These are phyloP conservation scores for Phania funesta DNA, from an alignment of 2,888 invertebrate genomes.

Conservation along the genomic window DNA sequence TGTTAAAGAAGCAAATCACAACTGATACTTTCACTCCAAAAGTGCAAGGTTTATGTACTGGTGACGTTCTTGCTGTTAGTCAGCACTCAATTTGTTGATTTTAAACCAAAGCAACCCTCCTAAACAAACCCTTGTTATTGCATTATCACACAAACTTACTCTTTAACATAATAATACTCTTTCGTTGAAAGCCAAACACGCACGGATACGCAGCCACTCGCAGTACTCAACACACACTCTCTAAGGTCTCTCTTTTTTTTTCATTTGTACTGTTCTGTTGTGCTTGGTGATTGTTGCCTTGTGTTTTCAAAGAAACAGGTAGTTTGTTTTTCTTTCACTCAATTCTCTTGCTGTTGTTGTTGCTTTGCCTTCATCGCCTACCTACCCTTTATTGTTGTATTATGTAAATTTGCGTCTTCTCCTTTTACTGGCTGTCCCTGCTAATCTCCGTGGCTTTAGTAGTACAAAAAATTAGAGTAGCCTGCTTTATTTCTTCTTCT, in stretches of 20 bases:
- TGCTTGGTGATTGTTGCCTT: background rate
- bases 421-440: background rate
- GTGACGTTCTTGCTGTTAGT: conserved; percentile 34
- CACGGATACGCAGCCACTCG: background rate
- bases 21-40: conserved; percentile 79
- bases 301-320: conserved; percentile 54
- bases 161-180: conserved; percentile 55
- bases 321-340: conserved; percentile 37
- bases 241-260: background rate
- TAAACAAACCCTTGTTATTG: conserved; percentile 55
- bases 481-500: conserved; percentile 38
- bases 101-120: conserved; percentile 50
- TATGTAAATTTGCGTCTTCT: conserved; percentile 56
- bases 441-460: conserved; percentile 47
- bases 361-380: background rate
- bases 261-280: background rate
- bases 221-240: conserved; percentile 12
- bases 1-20: conserved; percentile 80
- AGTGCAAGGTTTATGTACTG: conserved; percentile 76
- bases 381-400: conserved; percentile 26
- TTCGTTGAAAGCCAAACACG: conserved; percentile 13
- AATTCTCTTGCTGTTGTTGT: conserved; percentile 13
- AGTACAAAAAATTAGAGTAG: conserved; percentile 53
- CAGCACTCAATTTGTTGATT: conserved; percentile 37
- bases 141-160: conserved; percentile 42